Evolutionary conservation across 2,888 invertebrate genomes (phyloP), one percentile per base, ranked within the genome.

Genomic region (Crioceris asparagi): DNA sequence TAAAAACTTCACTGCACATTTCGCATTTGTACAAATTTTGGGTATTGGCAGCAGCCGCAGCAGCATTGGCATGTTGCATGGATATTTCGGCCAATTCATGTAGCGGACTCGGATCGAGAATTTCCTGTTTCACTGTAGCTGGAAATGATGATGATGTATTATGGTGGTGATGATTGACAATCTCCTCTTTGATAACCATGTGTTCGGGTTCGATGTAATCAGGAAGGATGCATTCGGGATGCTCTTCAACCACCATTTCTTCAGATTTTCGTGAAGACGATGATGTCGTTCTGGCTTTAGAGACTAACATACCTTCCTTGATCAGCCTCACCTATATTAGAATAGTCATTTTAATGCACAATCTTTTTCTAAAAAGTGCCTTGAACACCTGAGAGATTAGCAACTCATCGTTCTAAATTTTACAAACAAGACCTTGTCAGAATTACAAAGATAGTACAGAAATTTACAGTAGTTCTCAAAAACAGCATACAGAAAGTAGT

Each of bases 1-100:
- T 67, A 62, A 87, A 87, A 49, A 79, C 75, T 32, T 77, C 74
- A 36, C 79, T 74, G 60, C 87, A 87, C 82, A 87, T 85, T 61
- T 85, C 85, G 58, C 87, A 87, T 48, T 77, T 79, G 63, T 75
- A 83, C 29, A 77, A 49, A 44, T 57, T 63, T 43, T 62, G 59
- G 30, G 60, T 55, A 15, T 39, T 43, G 11, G 46, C 46, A 16
- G 38, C 47, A 15, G 60, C 62, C 31, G 60, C 55, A 16, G 37
- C 44, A 10, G 46, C 46, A 19, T 39, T 48, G 14, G 61, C 62
- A 40, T 64, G 64, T 33, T 61, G 60, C 62, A 77, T 46, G 60
- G 66, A 38, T 56, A 69, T 51, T 66, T 75, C 56, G 50, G 71
- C 63, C 54, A 69, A 50, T 62, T 71, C 57, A 59, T 71, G 61